phyloP scores from a whole-genome alignment of 2,113 vertebrate species.

The Acanthochromis polyacanthus region DNA sequence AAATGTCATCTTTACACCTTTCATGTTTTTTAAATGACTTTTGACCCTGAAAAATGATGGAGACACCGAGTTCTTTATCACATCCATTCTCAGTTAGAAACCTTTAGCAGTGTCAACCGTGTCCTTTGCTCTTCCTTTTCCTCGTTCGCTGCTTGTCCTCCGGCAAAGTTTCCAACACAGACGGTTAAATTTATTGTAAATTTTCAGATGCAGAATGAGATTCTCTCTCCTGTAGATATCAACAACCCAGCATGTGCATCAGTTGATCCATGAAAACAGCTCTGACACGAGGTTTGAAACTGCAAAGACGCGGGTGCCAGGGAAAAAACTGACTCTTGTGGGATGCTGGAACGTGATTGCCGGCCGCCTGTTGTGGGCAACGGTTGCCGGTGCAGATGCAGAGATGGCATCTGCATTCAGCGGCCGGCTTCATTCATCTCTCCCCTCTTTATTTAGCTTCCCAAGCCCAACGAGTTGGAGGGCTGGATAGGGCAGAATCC shows the following conservation, averaged over 20 bases:
- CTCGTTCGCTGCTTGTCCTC: constrained; percentile 27
- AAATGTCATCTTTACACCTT: constrained; percentile 1
- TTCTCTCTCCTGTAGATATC: constrained; percentile 18
- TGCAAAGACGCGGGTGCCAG: constrained; percentile 32
- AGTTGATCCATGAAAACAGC: constrained; percentile 48
- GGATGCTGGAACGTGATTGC: constrained; percentile 21
- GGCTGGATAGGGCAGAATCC: constrained; percentile 35
- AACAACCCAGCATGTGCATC: constrained; percentile 29
- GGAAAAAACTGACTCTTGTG: constrained; percentile 22
- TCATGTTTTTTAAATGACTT: not conserved
- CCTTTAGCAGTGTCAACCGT: constrained; percentile 11
- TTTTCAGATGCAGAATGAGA: not conserved
- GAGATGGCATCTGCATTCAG: constrained; percentile 30
- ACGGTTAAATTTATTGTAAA: constrained; percentile 17
- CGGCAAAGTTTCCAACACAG: constrained; percentile 23
- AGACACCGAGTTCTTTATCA: not conserved
- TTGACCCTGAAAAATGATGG: not conserved
- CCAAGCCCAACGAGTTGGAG: constrained; percentile 24
- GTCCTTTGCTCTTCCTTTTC: not conserved
- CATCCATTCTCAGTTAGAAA: not conserved
- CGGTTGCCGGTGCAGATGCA: constrained; percentile 26
- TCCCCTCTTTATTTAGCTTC: constrained; percentile 53
- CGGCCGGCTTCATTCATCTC: constrained; percentile 28
- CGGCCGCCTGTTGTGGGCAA: constrained; percentile 26
- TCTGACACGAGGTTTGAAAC: constrained; percentile 34